phyloP scores from a whole-genome alignment of 2,113 vertebrate species.

The Dendrocopos noguchii region DNA sequence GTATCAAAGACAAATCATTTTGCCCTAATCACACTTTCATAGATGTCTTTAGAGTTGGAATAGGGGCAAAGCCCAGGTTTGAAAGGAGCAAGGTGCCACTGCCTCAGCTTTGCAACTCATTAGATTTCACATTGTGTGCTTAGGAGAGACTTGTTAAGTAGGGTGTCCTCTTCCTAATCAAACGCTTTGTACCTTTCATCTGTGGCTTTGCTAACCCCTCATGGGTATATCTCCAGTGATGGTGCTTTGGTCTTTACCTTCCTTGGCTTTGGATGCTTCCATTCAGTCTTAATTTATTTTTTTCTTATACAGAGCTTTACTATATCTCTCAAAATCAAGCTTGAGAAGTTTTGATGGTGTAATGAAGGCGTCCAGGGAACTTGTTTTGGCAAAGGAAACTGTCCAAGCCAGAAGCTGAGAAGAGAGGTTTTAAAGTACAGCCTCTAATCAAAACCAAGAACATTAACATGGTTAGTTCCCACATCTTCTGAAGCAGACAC shows the following conservation, averaged over 20 bases:
- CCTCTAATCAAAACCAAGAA: background rate
- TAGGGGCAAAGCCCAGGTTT: background rate
- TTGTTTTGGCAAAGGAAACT: background rate
- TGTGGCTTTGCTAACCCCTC: slow-evolving; percentile 13
- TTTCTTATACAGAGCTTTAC: slow-evolving; percentile 20
- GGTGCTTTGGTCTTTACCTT: slow-evolving; percentile 51
- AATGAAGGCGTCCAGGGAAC: slow-evolving; percentile 48
- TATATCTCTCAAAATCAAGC: slow-evolving; percentile 61
- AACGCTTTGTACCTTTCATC: background rate
- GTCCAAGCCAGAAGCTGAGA: background rate
- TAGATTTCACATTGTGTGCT: background rate
- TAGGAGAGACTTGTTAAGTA: background rate
- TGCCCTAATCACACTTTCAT: background rate
- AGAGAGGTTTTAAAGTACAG: background rate
- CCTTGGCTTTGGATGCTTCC: slow-evolving; percentile 24
- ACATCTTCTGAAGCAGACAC: background rate
- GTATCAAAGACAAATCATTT: background rate
- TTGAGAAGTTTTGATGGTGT: slow-evolving; percentile 68
- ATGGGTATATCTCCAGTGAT: background rate
- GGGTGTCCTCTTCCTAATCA: background rate
- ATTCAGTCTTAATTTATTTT: background rate
- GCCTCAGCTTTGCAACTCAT: background rate
- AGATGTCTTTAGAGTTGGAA: background rate
- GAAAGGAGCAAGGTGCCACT: background rate
- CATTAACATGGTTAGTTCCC: background rate